These are phyloP conservation scores for Diacarnus erythraeanus DNA, from an alignment of 37 sponge, comb jelly and placozoan species.

Conservation along the genomic window DNA sequence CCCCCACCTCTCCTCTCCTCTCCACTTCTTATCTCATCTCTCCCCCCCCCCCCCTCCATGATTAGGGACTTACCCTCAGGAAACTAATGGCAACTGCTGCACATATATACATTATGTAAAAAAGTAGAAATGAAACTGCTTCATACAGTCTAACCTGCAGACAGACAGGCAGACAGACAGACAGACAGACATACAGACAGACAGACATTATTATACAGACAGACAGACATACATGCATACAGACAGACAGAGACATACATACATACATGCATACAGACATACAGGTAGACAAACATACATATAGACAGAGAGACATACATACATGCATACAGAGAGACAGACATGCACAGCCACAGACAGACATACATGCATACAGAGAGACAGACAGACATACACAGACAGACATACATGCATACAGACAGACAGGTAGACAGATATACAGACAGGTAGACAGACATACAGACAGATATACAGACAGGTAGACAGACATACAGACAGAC, in stretches of 20 bases:
- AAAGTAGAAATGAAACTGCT: conserved; percentile 63
- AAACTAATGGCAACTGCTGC: conserved; percentile 58
- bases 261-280: conserved; percentile 49
- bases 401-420: conserved; percentile 50
- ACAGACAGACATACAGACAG: conserved; percentile 52
- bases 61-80: conserved; percentile 38
- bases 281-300: background rate
- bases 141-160: conserved; percentile 70
- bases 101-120: conserved; percentile 77
- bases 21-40: conserved; percentile 1
- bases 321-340: conserved; percentile 40
- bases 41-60: conserved; percentile 11
- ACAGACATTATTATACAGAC: conserved; percentile 7
- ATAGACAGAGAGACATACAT: too few species aligned
- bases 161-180: conserved; percentile 7
- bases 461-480: conserved; percentile 63
- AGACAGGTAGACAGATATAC: conserved; percentile 29
- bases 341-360: conserved; percentile 61
- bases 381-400: conserved; percentile 18
- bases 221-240: conserved; percentile 52
- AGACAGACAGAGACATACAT: conserved; percentile 5
- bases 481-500: conserved; percentile 1
- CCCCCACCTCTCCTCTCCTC: conserved; percentile 3
- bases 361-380: conserved; percentile 40
- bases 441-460: conserved; percentile 8